Base-by-base conservation (phyloP, 2,888 invertebrate species). In the Calameuta pallipes region DNA sequence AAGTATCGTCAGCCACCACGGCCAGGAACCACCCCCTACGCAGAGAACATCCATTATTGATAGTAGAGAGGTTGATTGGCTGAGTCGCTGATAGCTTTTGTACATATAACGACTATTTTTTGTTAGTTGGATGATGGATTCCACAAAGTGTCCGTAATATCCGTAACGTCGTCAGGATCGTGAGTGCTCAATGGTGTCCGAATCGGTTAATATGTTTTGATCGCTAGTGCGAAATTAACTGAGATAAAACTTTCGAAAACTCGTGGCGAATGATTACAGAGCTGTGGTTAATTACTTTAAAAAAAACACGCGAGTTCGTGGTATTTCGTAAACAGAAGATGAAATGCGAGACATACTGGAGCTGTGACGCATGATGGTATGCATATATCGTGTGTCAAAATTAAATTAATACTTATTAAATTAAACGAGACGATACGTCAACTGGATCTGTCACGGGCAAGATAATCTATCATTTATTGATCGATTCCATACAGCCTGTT, bases 321-420 rank as follows among this genome's bases (percentile, higher is more conserved):
- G 2, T 1, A 23, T 56, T 23, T 56, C 56, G 56, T 56, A 56
- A 56, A 56, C 23, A 23, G 23, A 56, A 56, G 56, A 9, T 23
- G 23, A 56, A 56, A 9, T 23, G 23, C 41, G 6, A 15, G 15
- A 41, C 15, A 4, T 56, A 15, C 23, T 56, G 23, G 23, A 56
- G 56, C 9, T 23, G 1, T 23, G 56, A 23, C 56, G 23, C 23
- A 56, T 23, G 75, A 77, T 35, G 74, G 74, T 15, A 75, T 70
- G 35, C 70, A 34, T 37, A 34, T 23, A 41, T n/a, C 23, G 76
- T 31, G 35, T 71, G 23, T 11, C 11, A 69, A 75, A 79, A 80
- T 80, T 78, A 23, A 78, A 82, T 82, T 79, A 79, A 23, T 37
- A 78, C 77, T 78, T 78, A 80, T 80, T 73, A 31, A 74, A 76